Evolutionary conservation across 2,797 vertebrate species (phyloP).

Genomic region (Danio aesculapii): DNA sequence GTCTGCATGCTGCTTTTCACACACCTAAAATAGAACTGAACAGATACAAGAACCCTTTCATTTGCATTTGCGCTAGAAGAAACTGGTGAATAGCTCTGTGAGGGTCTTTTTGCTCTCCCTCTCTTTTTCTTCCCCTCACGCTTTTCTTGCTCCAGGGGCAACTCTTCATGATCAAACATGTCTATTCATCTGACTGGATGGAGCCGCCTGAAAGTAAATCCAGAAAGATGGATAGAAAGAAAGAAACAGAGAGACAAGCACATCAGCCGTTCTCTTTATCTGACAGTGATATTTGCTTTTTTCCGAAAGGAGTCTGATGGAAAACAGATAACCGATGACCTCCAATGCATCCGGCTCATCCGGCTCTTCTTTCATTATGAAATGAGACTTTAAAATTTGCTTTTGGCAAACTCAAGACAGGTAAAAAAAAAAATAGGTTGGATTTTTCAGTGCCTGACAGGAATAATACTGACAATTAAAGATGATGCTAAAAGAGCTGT

Average conservation of each 20-base stretch:
- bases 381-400: conserved; percentile 43
- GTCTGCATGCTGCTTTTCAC: conserved; percentile 30
- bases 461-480: background rate
- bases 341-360: conserved; percentile 10
- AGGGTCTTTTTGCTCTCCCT: conserved; percentile 12
- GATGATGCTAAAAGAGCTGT: background rate
- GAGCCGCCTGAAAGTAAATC: background rate
- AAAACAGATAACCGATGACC: conserved; percentile 34
- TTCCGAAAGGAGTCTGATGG: conserved; percentile 7
- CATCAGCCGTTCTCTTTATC: background rate
- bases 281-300: conserved; percentile 10
- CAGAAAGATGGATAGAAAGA: background rate
- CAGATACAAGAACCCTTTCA: conserved; percentile 42
- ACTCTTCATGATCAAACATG: conserved; percentile 27
- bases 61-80: conserved; percentile 18
- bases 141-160: conserved; percentile 12
- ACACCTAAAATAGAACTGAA: conserved; percentile 41
- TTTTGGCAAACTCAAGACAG: conserved; percentile 16
- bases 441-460: background rate
- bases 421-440: background rate
- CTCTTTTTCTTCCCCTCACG: background rate
- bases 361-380: background rate
- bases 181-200: conserved; percentile 37
- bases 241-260: background rate
- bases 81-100: conserved; percentile 25